These are phyloP conservation scores for Halichoeres trimaculatus DNA, from an alignment of 2,113 vertebrate genomes.

Conservation along the genomic window DNA sequence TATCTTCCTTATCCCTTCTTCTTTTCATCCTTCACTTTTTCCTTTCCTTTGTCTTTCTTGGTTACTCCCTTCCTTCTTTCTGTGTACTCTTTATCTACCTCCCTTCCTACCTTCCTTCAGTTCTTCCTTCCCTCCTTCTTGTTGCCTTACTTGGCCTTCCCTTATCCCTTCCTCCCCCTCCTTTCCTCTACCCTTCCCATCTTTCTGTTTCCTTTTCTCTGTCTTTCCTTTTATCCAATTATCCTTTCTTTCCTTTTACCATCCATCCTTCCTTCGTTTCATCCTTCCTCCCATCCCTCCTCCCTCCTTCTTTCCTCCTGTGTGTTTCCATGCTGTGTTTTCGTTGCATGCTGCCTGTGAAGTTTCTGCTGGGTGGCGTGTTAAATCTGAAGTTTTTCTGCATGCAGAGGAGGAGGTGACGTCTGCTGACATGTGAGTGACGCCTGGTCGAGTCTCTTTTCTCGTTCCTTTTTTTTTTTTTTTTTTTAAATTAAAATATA, in stretches of 20 bases:
- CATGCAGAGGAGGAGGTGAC: conserved; percentile 16
- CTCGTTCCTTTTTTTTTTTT: no score
- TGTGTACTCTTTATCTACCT: neutral
- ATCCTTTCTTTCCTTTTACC: neutral
- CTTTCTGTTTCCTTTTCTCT: neutral
- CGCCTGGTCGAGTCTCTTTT: neutral
- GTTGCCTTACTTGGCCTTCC: neutral
- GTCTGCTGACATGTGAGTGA: conserved; percentile 42
- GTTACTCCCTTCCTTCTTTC: no score
- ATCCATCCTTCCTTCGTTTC: neutral
- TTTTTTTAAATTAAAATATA: neutral
- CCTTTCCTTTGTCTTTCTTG: neutral
- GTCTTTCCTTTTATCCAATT: neutral
- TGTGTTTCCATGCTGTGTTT: neutral
- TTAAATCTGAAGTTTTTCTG: conserved; percentile 54
- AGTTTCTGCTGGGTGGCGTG: conserved; percentile 1
- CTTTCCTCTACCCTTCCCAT: neutral
- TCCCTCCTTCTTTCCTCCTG: neutral
- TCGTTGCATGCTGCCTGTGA: conserved; percentile 53
- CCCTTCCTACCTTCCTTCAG: neutral
- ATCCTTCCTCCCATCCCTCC: neutral
- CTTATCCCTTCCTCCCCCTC: neutral
- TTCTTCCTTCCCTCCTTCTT: neutral
- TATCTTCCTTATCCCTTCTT: no score
- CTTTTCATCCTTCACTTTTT: neutral